Conservation (phyloP, 2,888 invertebrate species). For the Neria commutata region DNA sequence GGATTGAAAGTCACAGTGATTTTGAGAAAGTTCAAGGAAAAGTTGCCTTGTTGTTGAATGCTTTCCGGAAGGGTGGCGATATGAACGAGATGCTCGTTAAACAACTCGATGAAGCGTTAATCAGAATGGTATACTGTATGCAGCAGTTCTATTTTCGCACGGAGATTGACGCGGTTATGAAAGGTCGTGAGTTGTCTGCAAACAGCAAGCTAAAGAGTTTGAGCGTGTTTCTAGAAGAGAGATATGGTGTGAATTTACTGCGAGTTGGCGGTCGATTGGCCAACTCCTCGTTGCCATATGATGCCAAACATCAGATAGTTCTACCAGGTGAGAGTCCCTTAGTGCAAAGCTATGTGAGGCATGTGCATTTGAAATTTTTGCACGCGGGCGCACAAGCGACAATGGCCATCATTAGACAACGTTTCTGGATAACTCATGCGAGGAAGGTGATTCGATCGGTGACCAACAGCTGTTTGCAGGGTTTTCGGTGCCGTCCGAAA, state of each 20-base stretch:
- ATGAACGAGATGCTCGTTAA: too few relatives aligned
- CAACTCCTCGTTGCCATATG: conserved; percentile 4
- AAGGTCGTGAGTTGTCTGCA: not conserved
- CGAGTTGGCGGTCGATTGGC: conserved; percentile 22
- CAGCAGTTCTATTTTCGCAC: too few relatives aligned
- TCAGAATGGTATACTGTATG: too few relatives aligned
- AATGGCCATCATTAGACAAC: conserved; percentile 23
- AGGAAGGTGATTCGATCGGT: conserved; percentile 25
- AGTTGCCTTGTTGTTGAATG: too few relatives aligned
- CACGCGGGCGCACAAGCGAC: conserved; percentile 23
- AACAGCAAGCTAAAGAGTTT: not conserved
- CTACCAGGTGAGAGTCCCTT: conserved; percentile 31
- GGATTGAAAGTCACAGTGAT: too few relatives aligned
- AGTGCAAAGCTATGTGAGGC: conserved; percentile 11
- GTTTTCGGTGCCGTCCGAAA: conserved; percentile 24
- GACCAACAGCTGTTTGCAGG: conserved; percentile 28
- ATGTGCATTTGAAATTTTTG: not conserved
- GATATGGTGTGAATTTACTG: too few relatives aligned
- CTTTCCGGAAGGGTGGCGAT: too few relatives aligned
- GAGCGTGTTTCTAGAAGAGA: conserved; percentile 19
- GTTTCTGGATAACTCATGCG: conserved; percentile 37
- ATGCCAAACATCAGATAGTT: conserved; percentile 37
- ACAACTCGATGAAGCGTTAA: too few relatives aligned
- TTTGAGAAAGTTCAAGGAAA: too few relatives aligned
- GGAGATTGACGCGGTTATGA: not conserved